A percentile compares a stretch with the other conserved stretches of the same genome.
phyloP scores from a whole-genome alignment of 1,140 invertebrate genomes.

The Wasmannia auropunctata region DNA sequence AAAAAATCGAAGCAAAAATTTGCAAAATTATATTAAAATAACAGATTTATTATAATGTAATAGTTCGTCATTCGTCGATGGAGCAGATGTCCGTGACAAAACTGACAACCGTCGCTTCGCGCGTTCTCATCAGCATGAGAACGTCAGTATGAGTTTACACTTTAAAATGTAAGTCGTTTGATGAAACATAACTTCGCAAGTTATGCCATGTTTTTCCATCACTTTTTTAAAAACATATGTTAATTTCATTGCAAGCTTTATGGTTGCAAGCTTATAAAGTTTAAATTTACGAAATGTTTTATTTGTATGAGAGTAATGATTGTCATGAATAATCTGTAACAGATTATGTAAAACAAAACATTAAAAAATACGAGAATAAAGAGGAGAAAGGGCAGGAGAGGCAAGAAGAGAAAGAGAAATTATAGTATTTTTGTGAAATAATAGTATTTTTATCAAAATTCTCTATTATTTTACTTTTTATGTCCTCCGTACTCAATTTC shows the following conservation, averaged over 20 bases:
- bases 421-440: background rate
- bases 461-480: background rate
- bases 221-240: constrained; percentile 12
- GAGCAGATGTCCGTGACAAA: constrained; percentile 63
- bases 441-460: background rate
- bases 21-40: constrained; percentile 68
- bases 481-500: background rate
- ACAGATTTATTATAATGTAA: constrained; percentile 51
- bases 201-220: background rate
- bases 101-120: constrained; percentile 83
- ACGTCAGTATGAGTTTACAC: constrained; percentile 66
- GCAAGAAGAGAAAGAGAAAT: too few relatives aligned
- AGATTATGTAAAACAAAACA: background rate
- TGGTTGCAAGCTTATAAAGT: background rate
- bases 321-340: background rate
- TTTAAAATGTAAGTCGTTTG: constrained; percentile 27
- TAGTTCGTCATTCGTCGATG: constrained; percentile 80
- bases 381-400: too few relatives aligned
- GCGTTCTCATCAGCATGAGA: constrained; percentile 61
- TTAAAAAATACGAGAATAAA: too few relatives aligned
- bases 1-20: background rate
- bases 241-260: constrained; percentile 2
- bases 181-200: constrained; percentile 14
- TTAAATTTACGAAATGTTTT: background rate
- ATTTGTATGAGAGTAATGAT: background rate